These are phyloP conservation scores for Regulus satrapa DNA, from an alignment of 2,113 vertebrate species.

Conservation along the genomic window DNA sequence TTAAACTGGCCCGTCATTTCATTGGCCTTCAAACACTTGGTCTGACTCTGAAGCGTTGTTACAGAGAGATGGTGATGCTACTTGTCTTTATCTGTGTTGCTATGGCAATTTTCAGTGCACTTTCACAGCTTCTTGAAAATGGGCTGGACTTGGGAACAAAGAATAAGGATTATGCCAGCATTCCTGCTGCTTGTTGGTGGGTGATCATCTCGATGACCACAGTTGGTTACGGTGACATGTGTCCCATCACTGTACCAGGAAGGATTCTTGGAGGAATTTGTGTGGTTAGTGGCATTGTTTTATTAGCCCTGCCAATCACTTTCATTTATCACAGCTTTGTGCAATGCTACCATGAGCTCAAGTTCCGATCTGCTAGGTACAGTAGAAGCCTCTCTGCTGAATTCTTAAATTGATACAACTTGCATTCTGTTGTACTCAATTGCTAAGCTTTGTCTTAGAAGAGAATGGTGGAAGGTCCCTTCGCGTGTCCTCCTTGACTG, in stretches of 20 bases:
- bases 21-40: constrained; percentile 97
- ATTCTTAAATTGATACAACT: constrained; percentile 76
- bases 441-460: constrained; percentile 40
- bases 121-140: constrained; percentile 95
- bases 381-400: constrained; percentile 86
- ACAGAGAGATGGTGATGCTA: constrained; percentile 98
- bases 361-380: constrained; percentile 88
- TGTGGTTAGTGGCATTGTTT: constrained; percentile 96
- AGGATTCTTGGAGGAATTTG: constrained; percentile 96
- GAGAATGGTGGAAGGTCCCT: constrained; percentile 31
- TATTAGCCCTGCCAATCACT: constrained; percentile 95
- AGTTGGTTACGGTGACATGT: constrained; percentile 97
- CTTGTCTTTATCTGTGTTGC: constrained; percentile 96
- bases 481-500: constrained; percentile 36
- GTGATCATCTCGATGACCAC: constrained; percentile 99
- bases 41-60: constrained; percentile 93
- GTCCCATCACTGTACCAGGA: constrained; percentile 92
- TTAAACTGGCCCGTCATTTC: constrained; percentile 98
- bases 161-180: constrained; percentile 94
- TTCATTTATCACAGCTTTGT: constrained; percentile 99
- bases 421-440: constrained; percentile 9
- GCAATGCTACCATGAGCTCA: constrained; percentile 97
- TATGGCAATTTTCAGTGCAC: constrained; percentile 97
- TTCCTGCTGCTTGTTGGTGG: constrained; percentile 98
- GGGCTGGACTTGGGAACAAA: constrained; percentile 88